phyloP scores from a whole-genome alignment of 2,797 vertebrate species.

The Pempheris klunzingeri region DNA sequence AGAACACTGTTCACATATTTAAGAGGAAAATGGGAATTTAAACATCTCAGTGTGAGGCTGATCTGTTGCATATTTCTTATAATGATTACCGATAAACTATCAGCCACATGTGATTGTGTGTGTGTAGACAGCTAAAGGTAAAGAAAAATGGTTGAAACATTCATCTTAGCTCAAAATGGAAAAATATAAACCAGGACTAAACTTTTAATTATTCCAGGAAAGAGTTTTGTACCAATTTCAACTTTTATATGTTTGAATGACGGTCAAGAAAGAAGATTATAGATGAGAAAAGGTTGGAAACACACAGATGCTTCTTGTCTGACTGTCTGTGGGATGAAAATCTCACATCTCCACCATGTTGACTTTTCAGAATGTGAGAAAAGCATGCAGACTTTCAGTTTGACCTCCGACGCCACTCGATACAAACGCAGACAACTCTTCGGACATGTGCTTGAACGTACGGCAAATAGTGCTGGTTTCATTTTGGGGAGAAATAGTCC shows the following conservation, averaged over 20 bases:
- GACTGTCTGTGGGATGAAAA: not conserved
- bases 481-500: not conserved
- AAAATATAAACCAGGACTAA: not conserved
- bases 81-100: not conserved
- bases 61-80: not conserved
- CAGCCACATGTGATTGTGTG: not conserved
- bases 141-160: not conserved
- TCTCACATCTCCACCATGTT: slow-evolving; percentile 27
- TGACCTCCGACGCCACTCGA: not conserved
- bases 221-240: not conserved
- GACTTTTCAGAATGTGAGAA: slow-evolving; percentile 33
- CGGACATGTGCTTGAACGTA: not conserved
- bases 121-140: not conserved
- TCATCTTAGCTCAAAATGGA: not conserved
- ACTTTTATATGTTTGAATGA: not conserved
- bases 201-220: not conserved
- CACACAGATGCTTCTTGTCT: not conserved
- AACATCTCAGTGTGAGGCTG: not conserved
- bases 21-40: not conserved
- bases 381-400: not conserved
- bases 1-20: not conserved
- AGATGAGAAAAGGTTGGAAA: not conserved
- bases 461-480: not conserved
- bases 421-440: not conserved
- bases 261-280: too few relatives aligned